A percentile compares a stretch with the other conserved stretches of the same genome.
These are phyloP conservation scores for Drosophila planitibia DNA, from an alignment of 2,888 invertebrate species.

Conservation along the genomic window DNA sequence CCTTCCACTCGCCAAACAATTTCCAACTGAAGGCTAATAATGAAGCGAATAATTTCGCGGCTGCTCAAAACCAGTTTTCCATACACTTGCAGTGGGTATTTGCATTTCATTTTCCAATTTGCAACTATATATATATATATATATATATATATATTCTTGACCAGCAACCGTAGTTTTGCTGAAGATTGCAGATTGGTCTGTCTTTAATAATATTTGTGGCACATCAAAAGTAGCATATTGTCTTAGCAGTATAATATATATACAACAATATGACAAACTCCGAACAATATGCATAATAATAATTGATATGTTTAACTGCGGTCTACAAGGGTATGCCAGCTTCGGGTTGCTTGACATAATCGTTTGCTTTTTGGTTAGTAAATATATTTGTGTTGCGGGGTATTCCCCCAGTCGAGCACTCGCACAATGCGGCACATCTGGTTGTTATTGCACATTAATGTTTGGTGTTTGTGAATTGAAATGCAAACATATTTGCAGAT, in stretches of 20 bases:
- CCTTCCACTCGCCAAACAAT: not conserved
- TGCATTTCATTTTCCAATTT: not conserved
- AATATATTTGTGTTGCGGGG: not conserved
- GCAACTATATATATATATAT: not conserved
- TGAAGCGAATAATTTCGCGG: not conserved
- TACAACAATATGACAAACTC: not conserved
- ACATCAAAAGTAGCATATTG: not conserved
- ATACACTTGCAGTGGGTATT: not conserved
- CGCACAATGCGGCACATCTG: not conserved
- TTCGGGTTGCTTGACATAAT: not conserved
- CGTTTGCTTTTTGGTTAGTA: not conserved
- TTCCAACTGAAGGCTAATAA: not conserved
- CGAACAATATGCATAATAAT: not conserved
- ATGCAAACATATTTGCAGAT: conserved; percentile 40
- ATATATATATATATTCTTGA: not conserved
- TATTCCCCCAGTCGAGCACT: not conserved
- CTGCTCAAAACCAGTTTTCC: not conserved
- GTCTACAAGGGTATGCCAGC: not conserved
- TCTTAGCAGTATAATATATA: not conserved
- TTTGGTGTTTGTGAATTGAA: conserved; percentile 26
- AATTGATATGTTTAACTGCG: not conserved
- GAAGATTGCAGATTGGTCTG: accelerated
- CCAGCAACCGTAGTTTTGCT: not conserved
- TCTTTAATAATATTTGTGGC: not conserved
- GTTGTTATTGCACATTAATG: conserved; percentile 16